Evolutionary conservation across 1,140 invertebrate genomes (phyloP).

Genomic region (Maniola jurtina): DNA sequence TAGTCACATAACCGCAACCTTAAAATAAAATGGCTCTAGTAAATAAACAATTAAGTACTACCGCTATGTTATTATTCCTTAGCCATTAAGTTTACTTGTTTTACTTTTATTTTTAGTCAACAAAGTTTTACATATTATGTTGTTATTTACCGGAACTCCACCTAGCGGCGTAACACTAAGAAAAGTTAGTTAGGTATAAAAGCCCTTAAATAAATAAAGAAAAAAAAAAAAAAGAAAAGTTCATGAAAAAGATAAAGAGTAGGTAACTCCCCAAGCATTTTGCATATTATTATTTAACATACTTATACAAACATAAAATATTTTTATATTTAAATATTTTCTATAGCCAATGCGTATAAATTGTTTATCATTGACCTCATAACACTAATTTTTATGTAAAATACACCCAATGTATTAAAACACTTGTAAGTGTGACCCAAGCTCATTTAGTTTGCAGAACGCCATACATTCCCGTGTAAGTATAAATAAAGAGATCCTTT

Average conservation of each 20-base stretch:
- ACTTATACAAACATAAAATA: too few species aligned
- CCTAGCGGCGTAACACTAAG: too few species aligned
- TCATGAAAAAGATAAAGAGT: too few species aligned
- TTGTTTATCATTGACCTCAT: neutral
- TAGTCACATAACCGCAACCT: constrained; percentile 14
- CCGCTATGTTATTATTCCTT: neutral
- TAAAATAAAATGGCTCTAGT: constrained; percentile 9
- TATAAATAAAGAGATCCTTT: constrained; percentile 27
- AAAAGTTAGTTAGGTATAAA: too few species aligned
- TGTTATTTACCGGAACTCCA: too few species aligned
- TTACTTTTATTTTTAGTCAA: neutral
- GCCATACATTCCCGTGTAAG: constrained; percentile 7
- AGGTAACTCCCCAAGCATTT: too few species aligned
- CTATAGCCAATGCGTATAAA: too few species aligned
- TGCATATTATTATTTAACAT: too few species aligned
- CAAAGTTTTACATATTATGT: too few species aligned
- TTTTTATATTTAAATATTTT: too few species aligned
- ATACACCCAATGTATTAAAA: neutral
- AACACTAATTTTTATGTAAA: neutral
- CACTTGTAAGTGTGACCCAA: constrained; percentile 4
- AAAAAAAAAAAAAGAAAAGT: too few species aligned
- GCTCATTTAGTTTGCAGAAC: constrained; percentile 7
- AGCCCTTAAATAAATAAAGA: too few species aligned
- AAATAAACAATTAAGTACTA: constrained; percentile 7
- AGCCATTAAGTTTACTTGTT: neutral